Percentiles rank a stretch among this genome's conserved stretches.
Conservation (phyloP, 2,888 invertebrate genomes). For the Physocephala rufipes region DNA sequence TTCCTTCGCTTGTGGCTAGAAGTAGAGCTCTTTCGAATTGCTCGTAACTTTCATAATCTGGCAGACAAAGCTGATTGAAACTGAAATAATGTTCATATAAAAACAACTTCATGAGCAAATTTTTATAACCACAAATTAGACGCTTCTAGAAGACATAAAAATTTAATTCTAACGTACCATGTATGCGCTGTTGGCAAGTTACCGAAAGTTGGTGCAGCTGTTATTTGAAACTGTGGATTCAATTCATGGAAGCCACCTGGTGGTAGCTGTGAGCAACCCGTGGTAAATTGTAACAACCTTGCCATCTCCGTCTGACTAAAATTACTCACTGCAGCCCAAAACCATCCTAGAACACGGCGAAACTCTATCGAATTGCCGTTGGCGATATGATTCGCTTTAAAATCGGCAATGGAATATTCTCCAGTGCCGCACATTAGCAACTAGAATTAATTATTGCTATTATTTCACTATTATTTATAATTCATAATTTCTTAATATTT, state of each 20-base stretch:
- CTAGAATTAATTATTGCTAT: slow-evolving; percentile 67
- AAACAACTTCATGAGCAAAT: not conserved
- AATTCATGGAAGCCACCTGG: slow-evolving; percentile 91
- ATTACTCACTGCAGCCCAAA: slow-evolving; percentile 89
- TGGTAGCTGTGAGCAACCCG: slow-evolving; percentile 91
- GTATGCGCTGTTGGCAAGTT: slow-evolving; percentile 94
- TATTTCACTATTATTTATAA: too few species aligned
- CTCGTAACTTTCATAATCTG: slow-evolving; percentile 94
- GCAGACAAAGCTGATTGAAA: slow-evolving; percentile 95
- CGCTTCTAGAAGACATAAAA: not conserved
- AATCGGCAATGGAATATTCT: slow-evolving; percentile 89
- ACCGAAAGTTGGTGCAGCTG: slow-evolving; percentile 88
- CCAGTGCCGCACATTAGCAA: slow-evolving; percentile 92
- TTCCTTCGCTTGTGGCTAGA: slow-evolving; percentile 93
- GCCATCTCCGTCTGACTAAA: slow-evolving; percentile 94
- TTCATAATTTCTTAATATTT: too few species aligned
- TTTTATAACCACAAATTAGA: not conserved
- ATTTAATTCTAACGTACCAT: slow-evolving; percentile 70
- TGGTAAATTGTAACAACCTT: slow-evolving; percentile 89
- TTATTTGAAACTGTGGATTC: slow-evolving; percentile 91
- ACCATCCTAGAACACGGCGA: slow-evolving; percentile 86
- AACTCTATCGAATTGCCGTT: slow-evolving; percentile 85
- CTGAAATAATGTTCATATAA: slow-evolving; percentile 65
- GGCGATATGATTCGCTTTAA: slow-evolving; percentile 87
- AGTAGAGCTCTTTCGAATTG: slow-evolving; percentile 90